These are phyloP conservation scores for Sphaeramia orbicularis DNA, from an alignment of 2,797 vertebrate species.

Conservation along the genomic window DNA sequence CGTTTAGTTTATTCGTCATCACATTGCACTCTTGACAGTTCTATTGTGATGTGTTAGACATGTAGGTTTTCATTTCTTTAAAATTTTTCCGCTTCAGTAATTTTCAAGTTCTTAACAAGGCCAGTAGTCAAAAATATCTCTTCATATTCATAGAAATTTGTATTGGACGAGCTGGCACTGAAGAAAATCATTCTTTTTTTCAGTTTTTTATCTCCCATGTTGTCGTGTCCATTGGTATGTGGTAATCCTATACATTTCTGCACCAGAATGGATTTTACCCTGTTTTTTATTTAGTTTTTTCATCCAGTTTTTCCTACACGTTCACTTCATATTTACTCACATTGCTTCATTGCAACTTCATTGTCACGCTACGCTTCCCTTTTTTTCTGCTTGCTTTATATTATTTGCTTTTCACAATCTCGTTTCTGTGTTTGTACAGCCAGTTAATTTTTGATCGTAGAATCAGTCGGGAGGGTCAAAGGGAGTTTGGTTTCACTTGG, in stretches of 20 bases:
- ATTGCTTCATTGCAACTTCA: background rate
- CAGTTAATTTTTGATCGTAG: background rate
- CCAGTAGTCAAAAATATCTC: background rate
- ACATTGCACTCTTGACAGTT: background rate
- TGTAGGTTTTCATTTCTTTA: background rate
- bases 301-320: background rate
- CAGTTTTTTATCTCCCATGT: background rate
- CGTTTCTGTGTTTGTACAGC: conserved; percentile 9
- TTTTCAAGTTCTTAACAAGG: background rate
- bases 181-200: background rate
- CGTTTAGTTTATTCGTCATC: conserved; percentile 28
- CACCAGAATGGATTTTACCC: background rate
- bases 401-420: conserved; percentile 24
- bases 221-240: background rate
- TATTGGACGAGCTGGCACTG: background rate
- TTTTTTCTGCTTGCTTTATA: conserved; percentile 22
- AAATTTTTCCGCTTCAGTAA: background rate
- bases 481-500: background rate
- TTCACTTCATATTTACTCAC: background rate
- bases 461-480: conserved; percentile 9
- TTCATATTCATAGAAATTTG: background rate
- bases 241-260: background rate
- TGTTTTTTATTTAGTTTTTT: conserved; percentile 10
- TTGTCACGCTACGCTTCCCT: background rate
- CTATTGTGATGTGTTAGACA: background rate